Percentiles rank a stretch among this genome's conserved stretches.
Conservation (phyloP, 2,888 invertebrate species). For the Agrilus biguttatus region DNA sequence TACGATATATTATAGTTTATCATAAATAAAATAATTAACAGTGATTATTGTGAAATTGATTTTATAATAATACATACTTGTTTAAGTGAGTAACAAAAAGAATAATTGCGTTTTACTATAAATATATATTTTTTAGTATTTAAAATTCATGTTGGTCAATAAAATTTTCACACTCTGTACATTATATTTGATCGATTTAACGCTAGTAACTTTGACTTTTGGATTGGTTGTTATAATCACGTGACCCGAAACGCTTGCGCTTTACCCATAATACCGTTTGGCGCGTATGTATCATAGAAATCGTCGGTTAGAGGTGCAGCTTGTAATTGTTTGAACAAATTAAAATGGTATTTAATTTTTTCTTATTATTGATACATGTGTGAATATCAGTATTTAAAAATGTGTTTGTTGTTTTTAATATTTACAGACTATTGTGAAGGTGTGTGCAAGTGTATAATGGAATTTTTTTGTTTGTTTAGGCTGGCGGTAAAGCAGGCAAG, state of each 20-base stretch:
- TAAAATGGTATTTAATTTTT: conserved; percentile 1
- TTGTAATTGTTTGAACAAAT: conserved; percentile 4
- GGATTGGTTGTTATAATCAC: conserved; percentile 8
- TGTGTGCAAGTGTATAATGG: not conserved
- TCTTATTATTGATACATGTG: not conserved
- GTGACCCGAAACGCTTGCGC: conserved; percentile 12
- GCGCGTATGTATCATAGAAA: conserved; percentile 11
- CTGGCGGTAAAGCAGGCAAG: conserved; percentile 99
- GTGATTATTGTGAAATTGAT: too few relatives aligned
- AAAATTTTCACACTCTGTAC: too few relatives aligned
- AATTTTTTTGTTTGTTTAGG: conserved; percentile 49
- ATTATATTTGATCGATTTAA: too few relatives aligned
- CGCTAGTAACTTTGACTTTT: not conserved
- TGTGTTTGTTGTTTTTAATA: conserved; percentile 1
- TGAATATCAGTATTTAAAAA: conserved; percentile 8
- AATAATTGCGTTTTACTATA: too few relatives aligned
- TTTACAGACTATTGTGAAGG: not conserved
- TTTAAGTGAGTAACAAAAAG: too few relatives aligned
- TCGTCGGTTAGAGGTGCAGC: conserved; percentile 2
- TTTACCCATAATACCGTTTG: conserved; percentile 11
- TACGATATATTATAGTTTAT: too few relatives aligned
- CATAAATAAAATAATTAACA: too few relatives aligned
- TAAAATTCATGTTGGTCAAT: too few relatives aligned
- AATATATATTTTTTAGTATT: too few relatives aligned
- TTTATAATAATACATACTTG: too few relatives aligned